A percentile compares a stretch with the other conserved stretches of the same genome.
These are phyloP conservation scores for Sarcophaga carnaria DNA, from an alignment of 2,888 invertebrate genomes.

Conservation along the genomic window DNA sequence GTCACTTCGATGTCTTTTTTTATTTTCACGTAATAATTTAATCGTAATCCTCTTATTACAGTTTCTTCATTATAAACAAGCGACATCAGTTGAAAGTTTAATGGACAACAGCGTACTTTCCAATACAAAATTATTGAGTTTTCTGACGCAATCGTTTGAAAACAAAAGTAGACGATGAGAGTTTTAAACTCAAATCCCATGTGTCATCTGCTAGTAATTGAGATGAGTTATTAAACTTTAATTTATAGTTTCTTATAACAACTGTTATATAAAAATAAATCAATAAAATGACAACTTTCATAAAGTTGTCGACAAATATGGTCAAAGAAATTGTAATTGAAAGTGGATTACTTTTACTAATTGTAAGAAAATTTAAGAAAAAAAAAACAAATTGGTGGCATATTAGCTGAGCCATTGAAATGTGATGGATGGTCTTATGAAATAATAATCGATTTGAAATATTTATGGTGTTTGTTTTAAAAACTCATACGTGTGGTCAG, in stretches of 20 bases:
- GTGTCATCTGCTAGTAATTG: conserved; percentile 17
- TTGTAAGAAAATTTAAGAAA: conserved; percentile 2
- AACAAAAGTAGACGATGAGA: too few relatives aligned
- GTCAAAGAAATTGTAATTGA: conserved; percentile 30
- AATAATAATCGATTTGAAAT: too few relatives aligned
- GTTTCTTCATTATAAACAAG: neutral
- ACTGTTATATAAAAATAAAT: conserved; percentile 31
- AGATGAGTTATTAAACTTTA: conserved; percentile 49
- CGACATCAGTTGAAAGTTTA: too few relatives aligned
- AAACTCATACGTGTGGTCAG: too few relatives aligned
- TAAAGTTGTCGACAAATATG: conserved; percentile 45
- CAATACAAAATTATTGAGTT: neutral
- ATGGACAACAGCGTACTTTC: neutral
- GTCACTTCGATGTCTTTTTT: neutral
- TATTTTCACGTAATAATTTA: neutral
- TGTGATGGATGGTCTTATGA: too few relatives aligned
- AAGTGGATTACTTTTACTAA: conserved; percentile 58
- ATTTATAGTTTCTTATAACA: conserved; percentile 30
- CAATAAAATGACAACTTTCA: conserved; percentile 47
- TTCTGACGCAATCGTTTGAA: too few relatives aligned
- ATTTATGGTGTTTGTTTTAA: too few relatives aligned
- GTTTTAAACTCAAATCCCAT: conserved; percentile 6
- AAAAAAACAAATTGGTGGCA: too few relatives aligned
- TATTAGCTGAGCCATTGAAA: too few relatives aligned
- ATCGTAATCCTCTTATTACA: neutral